Base-by-base conservation (phyloP, 2,888 invertebrate species). In the Margaritifera margaritifera region DNA sequence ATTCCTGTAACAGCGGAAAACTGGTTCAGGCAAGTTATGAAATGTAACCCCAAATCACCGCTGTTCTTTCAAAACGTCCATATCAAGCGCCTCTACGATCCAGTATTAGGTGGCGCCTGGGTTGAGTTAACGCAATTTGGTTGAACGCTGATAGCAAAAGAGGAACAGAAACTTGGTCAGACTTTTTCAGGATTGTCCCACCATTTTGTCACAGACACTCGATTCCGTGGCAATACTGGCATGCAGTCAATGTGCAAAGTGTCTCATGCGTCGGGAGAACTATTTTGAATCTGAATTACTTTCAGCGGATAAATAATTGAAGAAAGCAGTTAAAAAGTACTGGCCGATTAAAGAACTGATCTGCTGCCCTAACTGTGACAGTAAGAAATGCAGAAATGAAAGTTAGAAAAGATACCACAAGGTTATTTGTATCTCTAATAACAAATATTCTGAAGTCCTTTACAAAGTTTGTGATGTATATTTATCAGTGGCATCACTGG, bases 351-450 rank as follows among this genome's bases (percentile, higher is more conserved):
- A 74, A 4, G 68, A 66, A 11, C 66, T 71, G 11, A 61, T 82
- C 22, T 71, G 71, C 1, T 85, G 85, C 64, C 58, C 61, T 50
- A 55, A 74, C 22, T 85, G 85, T 66, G 55, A 64, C 15, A 56
- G 81, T 51, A 65, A 71, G 11, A 60, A 66, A 27, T 86, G 85
- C 62, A 59, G 75, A 24, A 69, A 78, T 11, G 75, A 80, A 58
- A 82, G 82, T 2, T 87, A 86, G 87, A 61, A 76, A 6, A 67
- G 58, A 19, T 82, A 84, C 66, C 87, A 86, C 64, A 69, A 79
- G 56, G 62, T 85, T 27, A 69, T 87, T 25, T 87, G 87, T 62
- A 80, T 79, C 5, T 65, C 71, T 4, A 65, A 68, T 1, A 85
- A 85, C 62, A 71, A 77, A 24, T 66, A 64, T 0, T 69, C 77